Conservation (phyloP, 1,140 invertebrate genomes). For the Drosophila azteca region DNA sequence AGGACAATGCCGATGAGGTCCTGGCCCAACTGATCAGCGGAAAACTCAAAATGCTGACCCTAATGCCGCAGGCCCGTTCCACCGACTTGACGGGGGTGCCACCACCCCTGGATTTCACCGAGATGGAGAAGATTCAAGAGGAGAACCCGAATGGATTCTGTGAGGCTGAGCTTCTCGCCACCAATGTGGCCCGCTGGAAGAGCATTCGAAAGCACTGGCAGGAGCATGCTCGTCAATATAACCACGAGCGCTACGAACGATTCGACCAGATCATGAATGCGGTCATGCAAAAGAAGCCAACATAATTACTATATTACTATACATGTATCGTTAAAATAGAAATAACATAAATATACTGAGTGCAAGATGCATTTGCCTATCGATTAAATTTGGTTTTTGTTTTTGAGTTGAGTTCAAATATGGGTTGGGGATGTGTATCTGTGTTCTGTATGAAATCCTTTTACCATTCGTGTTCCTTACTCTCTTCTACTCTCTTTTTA, state of each 20-base stretch:
- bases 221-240: conserved; percentile 85
- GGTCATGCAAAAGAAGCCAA: conserved; percentile 20
- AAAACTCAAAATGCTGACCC: conserved; percentile 69
- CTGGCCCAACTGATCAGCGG: conserved; percentile 56
- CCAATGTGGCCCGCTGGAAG: conserved; percentile 85
- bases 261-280: conserved; percentile 59
- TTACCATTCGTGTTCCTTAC: no score
- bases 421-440: no score
- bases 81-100: conserved; percentile 85
- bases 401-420: conserved; percentile 39
- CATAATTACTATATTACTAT: no score
- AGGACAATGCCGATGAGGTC: conserved; percentile 66
- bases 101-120: conserved; percentile 82
- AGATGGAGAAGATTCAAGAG: conserved; percentile 68
- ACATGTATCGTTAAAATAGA: neutral
- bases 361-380: conserved; percentile 66
- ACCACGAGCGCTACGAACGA: conserved; percentile 74
- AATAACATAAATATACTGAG: conserved; percentile 58
- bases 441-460: no score
- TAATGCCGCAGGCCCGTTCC: conserved; percentile 85
- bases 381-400: conserved; percentile 63
- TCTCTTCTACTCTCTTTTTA: conserved; percentile 9
- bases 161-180: conserved; percentile 84
- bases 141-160: conserved; percentile 84
- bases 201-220: conserved; percentile 85